Base-by-base conservation (phyloP, 2,797 vertebrate species). In the Rhinella marina region DNA sequence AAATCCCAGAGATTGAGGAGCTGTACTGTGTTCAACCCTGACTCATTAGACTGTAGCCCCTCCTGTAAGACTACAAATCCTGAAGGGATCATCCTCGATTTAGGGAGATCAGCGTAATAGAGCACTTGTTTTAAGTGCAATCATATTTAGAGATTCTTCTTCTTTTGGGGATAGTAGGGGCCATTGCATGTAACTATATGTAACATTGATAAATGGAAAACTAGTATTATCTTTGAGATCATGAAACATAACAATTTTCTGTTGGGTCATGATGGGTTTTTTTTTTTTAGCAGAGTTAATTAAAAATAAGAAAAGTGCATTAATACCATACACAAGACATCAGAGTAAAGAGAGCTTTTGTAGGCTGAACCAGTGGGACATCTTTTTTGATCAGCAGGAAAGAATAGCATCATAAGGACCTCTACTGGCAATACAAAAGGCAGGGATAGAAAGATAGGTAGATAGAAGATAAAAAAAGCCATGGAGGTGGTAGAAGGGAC, bases 1-100 rank as follows among this genome's bases (percentile, higher is more conserved):
- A 66, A 82, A 66, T 82, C 62, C 62, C 16, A 19, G 61, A 41
- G 78, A 80, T 32, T 80, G 78, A 59, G 27, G 54, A 79, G 16
- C 56, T 32, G 29, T 21, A 19, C 48, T 27, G 19, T 64, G 41
- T 14, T 66, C 48, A 82, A 68, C 81, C 32, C 32, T 80, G 78
- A 81, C 12, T 72, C 21, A 68, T 86, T 32, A 56, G n/a, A 86
- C 23, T 59, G 25, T 84, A 29, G 25, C 77, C 5, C 77, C 54
- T 57, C 77, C n/a, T 59, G 52, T 57, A 21, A 19, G 14, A 29
- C 13, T 80, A 23, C 29, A 59, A 79, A 59, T 57, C 52, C 77
- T 61, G 19, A 7, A n/a, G 56, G 27, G 78, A 80, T 80, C 78
- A 80, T 13, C 78, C 56, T 32, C 41, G 25, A 16, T 77, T 77